These are phyloP conservation scores for Monochamus saltuarius DNA, from an alignment of 1,140 invertebrate species.

Conservation along the genomic window DNA sequence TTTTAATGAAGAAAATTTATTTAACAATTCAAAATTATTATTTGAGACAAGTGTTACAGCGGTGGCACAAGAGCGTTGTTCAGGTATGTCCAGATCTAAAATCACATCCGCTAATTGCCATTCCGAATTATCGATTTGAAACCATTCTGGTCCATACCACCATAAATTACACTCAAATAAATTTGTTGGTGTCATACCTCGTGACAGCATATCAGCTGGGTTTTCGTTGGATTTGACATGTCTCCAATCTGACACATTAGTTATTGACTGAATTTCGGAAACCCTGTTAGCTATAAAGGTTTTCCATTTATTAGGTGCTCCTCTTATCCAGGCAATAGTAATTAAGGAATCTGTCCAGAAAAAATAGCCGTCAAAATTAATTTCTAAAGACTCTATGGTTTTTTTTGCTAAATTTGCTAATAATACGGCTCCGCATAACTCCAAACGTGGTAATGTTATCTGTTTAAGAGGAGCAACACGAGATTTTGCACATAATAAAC, in stretches of 20 bases:
- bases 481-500: constrained; percentile 5
- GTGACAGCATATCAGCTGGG: constrained; percentile 45
- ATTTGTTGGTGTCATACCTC: constrained; percentile 29
- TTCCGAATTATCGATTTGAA: constrained; percentile 8
- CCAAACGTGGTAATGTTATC: constrained; percentile 3
- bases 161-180: constrained; percentile 25
- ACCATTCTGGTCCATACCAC: constrained; percentile 31
- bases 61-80: not conserved
- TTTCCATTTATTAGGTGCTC: constrained; percentile 40
- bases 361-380: not conserved
- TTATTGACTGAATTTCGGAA: constrained; percentile 38
- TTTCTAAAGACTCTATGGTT: not conserved
- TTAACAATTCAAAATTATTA: constrained; percentile 4
- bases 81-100: not conserved
- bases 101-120: constrained; percentile 10
- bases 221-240: constrained; percentile 42
- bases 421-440: constrained; percentile 5
- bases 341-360: constrained; percentile 52
- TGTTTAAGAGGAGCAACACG: constrained; percentile 8
- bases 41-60: not conserved
- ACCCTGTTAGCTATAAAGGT: constrained; percentile 51
- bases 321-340: constrained; percentile 47
- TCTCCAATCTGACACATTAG: constrained; percentile 46
- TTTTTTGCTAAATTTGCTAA: not conserved
- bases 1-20: constrained; percentile 19